phyloP scores from a whole-genome alignment of 2,888 invertebrate species.

The Thelaira solivaga region DNA sequence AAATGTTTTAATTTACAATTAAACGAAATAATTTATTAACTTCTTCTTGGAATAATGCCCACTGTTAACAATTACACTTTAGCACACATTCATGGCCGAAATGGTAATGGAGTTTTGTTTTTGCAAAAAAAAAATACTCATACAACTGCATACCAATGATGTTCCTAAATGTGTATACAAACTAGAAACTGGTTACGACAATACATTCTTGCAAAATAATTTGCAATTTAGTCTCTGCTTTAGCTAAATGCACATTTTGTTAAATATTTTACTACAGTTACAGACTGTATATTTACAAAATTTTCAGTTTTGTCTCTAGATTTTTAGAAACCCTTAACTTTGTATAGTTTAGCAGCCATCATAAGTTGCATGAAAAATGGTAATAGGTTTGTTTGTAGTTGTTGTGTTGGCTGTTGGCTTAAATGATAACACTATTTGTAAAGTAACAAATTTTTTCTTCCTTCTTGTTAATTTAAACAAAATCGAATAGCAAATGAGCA shows the following conservation, averaged over 20 bases:
- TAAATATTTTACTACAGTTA: conserved; percentile 44
- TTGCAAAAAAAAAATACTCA: conserved; percentile 17
- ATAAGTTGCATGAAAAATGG: conserved; percentile 48
- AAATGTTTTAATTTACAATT: too few species aligned
- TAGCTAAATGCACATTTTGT: conserved; percentile 43
- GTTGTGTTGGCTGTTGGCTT: conserved; percentile 28
- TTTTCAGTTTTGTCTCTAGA: conserved; percentile 26
- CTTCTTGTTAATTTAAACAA: background rate
- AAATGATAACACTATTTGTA: conserved; percentile 48
- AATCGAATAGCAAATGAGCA: conserved; percentile 5
- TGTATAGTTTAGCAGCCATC: conserved; percentile 46
- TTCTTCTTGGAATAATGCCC: background rate
- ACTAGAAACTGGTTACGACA: background rate
- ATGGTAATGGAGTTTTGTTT: conserved; percentile 20
- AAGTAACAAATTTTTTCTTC: background rate
- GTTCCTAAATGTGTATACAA: background rate
- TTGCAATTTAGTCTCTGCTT: conserved; percentile 27
- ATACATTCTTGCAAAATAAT: conserved; percentile 36
- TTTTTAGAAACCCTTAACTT: conserved; percentile 35
- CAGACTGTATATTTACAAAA: conserved; percentile 17
- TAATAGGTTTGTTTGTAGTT: conserved; percentile 17
- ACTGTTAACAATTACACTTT: conserved; percentile 14
- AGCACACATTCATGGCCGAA: background rate
- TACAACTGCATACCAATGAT: background rate
- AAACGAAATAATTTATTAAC: too few species aligned